phyloP scores from a whole-genome alignment of 1,140 invertebrate species.

The Sitophilus oryzae region DNA sequence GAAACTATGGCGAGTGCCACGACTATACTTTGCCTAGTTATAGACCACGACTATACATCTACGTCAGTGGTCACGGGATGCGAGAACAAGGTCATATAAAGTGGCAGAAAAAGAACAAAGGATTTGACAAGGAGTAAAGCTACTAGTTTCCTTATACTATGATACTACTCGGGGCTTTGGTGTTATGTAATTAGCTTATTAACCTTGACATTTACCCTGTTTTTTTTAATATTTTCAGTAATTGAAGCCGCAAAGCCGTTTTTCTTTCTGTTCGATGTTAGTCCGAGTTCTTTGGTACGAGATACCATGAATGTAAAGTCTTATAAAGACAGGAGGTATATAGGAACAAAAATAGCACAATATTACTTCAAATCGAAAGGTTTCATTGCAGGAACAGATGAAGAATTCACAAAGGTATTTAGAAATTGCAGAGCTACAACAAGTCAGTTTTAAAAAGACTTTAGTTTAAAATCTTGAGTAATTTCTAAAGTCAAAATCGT shows the following conservation, averaged over 20 bases:
- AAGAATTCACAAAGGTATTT: slow-evolving; percentile 10
- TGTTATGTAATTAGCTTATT: neutral
- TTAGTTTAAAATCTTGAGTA: too few species aligned
- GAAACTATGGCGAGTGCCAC: too few species aligned
- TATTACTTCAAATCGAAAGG: slow-evolving; percentile 10
- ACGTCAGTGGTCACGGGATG: too few species aligned
- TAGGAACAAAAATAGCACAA: neutral
- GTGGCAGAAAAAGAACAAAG: too few species aligned
- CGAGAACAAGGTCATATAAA: too few species aligned
- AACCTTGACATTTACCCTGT: neutral
- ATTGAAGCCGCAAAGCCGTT: neutral
- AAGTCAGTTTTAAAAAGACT: too few species aligned
- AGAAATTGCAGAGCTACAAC: neutral
- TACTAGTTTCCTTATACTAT: too few species aligned
- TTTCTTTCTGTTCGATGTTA: slow-evolving; percentile 13
- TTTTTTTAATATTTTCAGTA: slow-evolving; percentile 8
- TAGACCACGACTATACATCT: too few species aligned
- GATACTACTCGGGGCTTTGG: neutral
- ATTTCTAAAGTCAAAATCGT: too few species aligned
- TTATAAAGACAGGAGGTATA: neutral
- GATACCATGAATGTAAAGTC: slow-evolving; percentile 11
- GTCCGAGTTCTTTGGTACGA: slow-evolving; percentile 13
- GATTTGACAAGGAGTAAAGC: too few species aligned
- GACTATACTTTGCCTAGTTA: too few species aligned
- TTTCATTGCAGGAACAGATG: neutral